Conservation (phyloP, 2,113 vertebrate genomes). For the Picathartes gymnocephalus region DNA sequence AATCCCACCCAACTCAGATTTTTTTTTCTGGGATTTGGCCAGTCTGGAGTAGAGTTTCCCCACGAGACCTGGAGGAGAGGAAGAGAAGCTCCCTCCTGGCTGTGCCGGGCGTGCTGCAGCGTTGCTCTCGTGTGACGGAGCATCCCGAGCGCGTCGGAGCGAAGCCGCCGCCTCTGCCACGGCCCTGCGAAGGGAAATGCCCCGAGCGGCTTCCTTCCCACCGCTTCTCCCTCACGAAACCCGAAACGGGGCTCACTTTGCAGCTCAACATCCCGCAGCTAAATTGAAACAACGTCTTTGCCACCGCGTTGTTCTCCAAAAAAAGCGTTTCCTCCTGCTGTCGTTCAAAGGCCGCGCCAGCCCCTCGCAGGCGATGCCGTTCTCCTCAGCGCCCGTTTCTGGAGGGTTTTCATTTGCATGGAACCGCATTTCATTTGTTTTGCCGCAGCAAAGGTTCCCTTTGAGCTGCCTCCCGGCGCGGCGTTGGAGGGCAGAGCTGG, state of each 20-base stretch:
- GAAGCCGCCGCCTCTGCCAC: neutral
- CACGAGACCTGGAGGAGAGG: neutral
- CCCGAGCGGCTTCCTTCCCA: neutral
- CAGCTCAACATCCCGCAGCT: neutral
- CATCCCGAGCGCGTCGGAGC: fast-evolving
- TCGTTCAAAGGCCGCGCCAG: neutral
- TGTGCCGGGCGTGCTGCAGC: fast-evolving
- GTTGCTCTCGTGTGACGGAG: neutral
- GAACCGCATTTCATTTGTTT: neutral
- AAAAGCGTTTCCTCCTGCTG: neutral
- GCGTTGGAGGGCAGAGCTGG: neutral
- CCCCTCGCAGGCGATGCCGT: neutral
- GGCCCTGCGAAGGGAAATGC: neutral
- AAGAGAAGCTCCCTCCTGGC: neutral
- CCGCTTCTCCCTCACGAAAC: neutral
- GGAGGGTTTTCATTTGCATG: neutral
- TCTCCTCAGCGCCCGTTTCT: fast-evolving
- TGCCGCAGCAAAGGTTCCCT: neutral
- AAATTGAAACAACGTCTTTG: neutral
- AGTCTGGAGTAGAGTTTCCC: neutral
- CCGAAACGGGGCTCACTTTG: neutral
- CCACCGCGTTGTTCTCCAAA: neutral
- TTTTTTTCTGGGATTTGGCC: neutral
- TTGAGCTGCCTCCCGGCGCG: neutral
- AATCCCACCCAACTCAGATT: neutral